phyloP scores from a whole-genome alignment of 2,888 invertebrate species.

The Agrochola litura region DNA sequence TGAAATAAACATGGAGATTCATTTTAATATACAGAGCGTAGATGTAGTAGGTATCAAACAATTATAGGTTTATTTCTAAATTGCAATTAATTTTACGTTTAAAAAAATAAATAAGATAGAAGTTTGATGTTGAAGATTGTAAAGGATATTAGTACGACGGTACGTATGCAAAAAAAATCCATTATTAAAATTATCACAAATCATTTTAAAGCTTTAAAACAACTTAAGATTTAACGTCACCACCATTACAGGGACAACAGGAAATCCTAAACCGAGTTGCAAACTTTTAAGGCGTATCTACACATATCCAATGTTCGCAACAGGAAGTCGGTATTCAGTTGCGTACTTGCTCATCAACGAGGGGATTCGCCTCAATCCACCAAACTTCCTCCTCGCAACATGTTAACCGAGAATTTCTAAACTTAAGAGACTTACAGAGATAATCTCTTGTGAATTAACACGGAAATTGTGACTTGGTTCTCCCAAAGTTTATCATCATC shows the following conservation, averaged over 20 bases:
- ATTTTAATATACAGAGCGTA: background rate
- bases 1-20: background rate
- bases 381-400: slow-evolving; percentile 82
- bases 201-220: slow-evolving; percentile 1
- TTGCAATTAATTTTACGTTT: background rate
- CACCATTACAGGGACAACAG: slow-evolving; percentile 9
- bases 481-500: slow-evolving; percentile 71
- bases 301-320: slow-evolving; percentile 70
- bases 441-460: slow-evolving; percentile 79
- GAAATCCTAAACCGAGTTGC: slow-evolving; percentile 45
- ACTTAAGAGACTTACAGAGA: slow-evolving; percentile 80
- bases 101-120: background rate
- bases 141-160: background rate
- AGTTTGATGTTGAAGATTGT: background rate
- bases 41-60: background rate
- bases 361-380: slow-evolving; percentile 80
- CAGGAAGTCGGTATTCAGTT: slow-evolving; percentile 77
- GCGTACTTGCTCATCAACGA: slow-evolving; percentile 77
- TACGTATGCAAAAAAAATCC: background rate
- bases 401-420: slow-evolving; percentile 80
- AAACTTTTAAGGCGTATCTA: slow-evolving; percentile 61
- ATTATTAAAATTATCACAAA: background rate
- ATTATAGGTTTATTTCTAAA: background rate
- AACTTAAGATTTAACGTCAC: slow-evolving; percentile 14
- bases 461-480: slow-evolving; percentile 76